These are phyloP conservation scores for Eurois occulta DNA, from an alignment of 2,888 invertebrate genomes.

Conservation along the genomic window DNA sequence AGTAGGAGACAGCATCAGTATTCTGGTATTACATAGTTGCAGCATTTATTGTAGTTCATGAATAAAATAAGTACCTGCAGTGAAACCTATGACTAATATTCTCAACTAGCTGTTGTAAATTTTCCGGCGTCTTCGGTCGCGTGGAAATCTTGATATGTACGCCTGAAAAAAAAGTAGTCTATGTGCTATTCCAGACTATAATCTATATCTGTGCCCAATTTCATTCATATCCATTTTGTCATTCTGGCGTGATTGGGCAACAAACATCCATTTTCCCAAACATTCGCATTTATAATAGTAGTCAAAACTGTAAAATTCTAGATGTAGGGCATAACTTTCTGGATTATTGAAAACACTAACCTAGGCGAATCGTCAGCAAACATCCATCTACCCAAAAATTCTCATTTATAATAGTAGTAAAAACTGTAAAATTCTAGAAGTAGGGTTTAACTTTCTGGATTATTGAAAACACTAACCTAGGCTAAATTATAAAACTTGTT, in stretches of 20 bases:
- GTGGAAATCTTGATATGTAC: background rate
- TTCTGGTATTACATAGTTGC: conserved; percentile 7
- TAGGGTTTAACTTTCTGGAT: background rate
- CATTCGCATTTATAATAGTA: background rate
- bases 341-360: background rate
- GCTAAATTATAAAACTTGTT: background rate
- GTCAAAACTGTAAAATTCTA: background rate
- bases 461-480: background rate
- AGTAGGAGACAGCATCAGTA: conserved; percentile 35
- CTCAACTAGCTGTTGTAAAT: too few species aligned
- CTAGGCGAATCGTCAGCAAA: background rate
- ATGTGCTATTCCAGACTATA: background rate
- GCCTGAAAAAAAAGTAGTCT: background rate
- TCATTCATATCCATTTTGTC: background rate
- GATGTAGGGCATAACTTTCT: background rate
- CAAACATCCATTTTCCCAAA: background rate
- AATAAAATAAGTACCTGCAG: background rate
- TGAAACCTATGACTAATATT: background rate
- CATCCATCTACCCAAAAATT: background rate
- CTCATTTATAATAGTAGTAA: background rate
- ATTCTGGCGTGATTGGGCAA: background rate
- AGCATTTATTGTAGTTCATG: conserved; percentile 7
- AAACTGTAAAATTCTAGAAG: conserved; percentile 3
- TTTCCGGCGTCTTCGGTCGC: too few species aligned
- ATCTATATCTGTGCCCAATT: background rate